Base-by-base conservation (phyloP, 1,140 invertebrate species). In the Danaus melanippus region DNA sequence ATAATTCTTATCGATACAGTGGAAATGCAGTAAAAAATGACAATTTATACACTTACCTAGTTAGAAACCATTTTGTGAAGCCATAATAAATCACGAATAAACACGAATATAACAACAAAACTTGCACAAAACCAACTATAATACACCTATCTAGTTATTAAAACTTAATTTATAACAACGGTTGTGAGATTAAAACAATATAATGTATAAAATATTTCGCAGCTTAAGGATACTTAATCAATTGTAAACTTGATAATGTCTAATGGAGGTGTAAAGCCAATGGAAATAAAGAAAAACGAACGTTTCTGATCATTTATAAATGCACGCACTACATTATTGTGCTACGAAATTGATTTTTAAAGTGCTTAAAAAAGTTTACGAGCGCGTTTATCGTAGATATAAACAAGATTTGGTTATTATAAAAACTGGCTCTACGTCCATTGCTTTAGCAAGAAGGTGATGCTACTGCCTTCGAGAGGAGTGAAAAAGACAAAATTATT, bases 311-410 rank as follows among this genome's bases (percentile, higher is more conserved):
- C 58, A 62, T 67, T 71, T 67, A 64, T 71, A 66, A 70, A 74
- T 71, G 62, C 70, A 62, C 72, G 63, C 75, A 84, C 79, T 79
- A 77, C 71, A 80, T 83, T 57, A 66, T 81, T 73, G 65, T 71
- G 64, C 60, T 57, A 69, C 64, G 56, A 60, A 58, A 76, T 64
- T 50, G 66, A 62, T 74, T 86, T 82, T 83, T 67, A 84, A 83
- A 86, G 69, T 83, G 68, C 69, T 83, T 78, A 70, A 66, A 86
- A 86, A 86, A 86, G 81, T 86, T 86, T 84, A 73, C 64, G 67
- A 65, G 64, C 75, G 69, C 69, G 79, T 79, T 82, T 78, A 70
- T 71, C 75, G 79, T 53, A 76, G 75, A 83, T 86, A 84, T 86
- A 86, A 86, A 86, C 83, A 86, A 84, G 80, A 78, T 76, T 74